Evolutionary conservation across 2,888 invertebrate genomes (phyloP).

Genomic region (Andrena trimmerana): DNA sequence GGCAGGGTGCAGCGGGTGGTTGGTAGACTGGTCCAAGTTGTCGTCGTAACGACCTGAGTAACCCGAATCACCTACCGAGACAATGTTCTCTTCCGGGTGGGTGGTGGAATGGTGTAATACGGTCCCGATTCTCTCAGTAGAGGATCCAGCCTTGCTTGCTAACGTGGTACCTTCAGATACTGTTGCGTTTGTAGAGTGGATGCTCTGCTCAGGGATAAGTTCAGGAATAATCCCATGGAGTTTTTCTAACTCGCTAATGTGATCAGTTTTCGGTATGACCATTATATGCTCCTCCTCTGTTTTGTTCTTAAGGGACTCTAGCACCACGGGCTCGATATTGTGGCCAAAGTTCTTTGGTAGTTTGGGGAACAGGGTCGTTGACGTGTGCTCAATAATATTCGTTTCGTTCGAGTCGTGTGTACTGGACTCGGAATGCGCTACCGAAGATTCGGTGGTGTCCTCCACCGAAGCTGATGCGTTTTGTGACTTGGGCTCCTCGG

Average conservation of each 20-base stretch:
- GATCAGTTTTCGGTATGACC: conserved; percentile 62
- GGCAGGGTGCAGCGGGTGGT: conserved; percentile 65
- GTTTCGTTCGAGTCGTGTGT: conserved; percentile 67
- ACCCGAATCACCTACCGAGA: conserved; percentile 17
- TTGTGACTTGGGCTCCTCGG: conserved; percentile 8
- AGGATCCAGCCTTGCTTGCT: conserved; percentile 6
- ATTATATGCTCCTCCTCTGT: conserved; percentile 71
- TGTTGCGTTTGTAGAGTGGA: conserved; percentile 27
- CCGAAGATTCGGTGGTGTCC: conserved; percentile 6
- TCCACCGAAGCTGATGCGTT: conserved; percentile 1
- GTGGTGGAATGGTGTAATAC: conserved; percentile 32
- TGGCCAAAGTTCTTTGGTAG: conserved; percentile 76
- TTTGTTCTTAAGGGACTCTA: conserved; percentile 62
- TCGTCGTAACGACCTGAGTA: conserved; percentile 49
- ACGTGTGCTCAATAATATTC: conserved; percentile 72
- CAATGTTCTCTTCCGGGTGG: conserved; percentile 49
- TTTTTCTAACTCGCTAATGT: conserved; percentile 54
- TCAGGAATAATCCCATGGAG: conserved; percentile 76
- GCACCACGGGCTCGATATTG: conserved; percentile 75
- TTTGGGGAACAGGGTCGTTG: conserved; percentile 71
- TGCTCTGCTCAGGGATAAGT: conserved; percentile 73
- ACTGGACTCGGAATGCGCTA: not conserved
- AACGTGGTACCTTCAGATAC: not conserved
- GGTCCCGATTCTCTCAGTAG: conserved; percentile 1
- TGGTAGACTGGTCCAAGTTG: conserved; percentile 66